phyloP scores from a whole-genome alignment of 2,888 invertebrate genomes.

The Apodemia zela region DNA sequence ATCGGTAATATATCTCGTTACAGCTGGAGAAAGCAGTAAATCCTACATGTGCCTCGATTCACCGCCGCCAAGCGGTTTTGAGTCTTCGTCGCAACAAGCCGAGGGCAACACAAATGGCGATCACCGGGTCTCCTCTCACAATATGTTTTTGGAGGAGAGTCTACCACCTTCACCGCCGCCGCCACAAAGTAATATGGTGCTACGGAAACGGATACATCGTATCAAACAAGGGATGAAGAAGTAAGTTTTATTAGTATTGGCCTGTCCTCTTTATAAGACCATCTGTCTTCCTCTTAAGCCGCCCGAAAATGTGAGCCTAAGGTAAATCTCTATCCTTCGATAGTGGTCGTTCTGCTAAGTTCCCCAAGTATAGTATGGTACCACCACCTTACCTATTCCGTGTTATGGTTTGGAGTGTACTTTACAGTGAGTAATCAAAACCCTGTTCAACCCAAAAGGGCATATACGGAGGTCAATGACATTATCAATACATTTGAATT shows the following conservation, averaged over 20 bases:
- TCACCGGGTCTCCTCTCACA: slow-evolving; percentile 59
- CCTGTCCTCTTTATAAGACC: not conserved
- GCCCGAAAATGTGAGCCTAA: too few relatives aligned
- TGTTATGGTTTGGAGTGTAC: too few relatives aligned
- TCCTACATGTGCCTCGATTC: slow-evolving; percentile 80
- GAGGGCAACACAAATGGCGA: slow-evolving; percentile 63
- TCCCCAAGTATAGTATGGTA: too few relatives aligned
- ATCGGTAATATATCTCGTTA: slow-evolving; percentile 5
- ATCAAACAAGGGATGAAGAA: slow-evolving; percentile 94
- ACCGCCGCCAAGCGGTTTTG: slow-evolving; percentile 78
- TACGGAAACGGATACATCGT: slow-evolving; percentile 91
- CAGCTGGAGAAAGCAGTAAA: slow-evolving; percentile 80
- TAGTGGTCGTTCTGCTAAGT: too few relatives aligned
- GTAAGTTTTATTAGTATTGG: slow-evolving; percentile 43
- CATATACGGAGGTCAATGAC: too few relatives aligned
- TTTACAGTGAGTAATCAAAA: too few relatives aligned
- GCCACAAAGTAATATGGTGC: slow-evolving; percentile 91
- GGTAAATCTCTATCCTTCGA: too few relatives aligned
- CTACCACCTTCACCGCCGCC: slow-evolving; percentile 81
- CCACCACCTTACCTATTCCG: too few relatives aligned
- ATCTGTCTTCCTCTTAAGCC: too few relatives aligned
- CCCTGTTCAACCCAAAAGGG: too few relatives aligned
- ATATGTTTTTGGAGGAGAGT: slow-evolving; percentile 68
- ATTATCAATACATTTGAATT: too few relatives aligned
- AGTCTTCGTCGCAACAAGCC: slow-evolving; percentile 73